Conservation (phyloP, 1,140 invertebrate genomes). For the Lasaia peninsularis region DNA sequence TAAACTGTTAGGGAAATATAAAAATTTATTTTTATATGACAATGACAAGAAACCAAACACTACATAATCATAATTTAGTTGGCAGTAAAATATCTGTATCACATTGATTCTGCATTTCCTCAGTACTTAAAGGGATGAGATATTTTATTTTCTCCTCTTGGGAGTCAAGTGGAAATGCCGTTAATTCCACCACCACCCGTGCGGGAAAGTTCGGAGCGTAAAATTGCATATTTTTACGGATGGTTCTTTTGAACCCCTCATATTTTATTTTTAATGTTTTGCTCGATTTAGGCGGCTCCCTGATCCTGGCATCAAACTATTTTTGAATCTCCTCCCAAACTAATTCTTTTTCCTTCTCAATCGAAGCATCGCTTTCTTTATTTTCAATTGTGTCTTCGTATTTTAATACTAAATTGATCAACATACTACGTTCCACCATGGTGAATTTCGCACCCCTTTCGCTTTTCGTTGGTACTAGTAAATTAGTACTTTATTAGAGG, state of each 20-base stretch:
- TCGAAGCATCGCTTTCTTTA: too few species aligned
- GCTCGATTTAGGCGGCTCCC: background rate
- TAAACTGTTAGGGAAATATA: too few species aligned
- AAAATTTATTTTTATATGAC: too few species aligned
- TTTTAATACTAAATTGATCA: too few species aligned
- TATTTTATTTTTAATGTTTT: constrained; percentile 2
- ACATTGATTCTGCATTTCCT: background rate
- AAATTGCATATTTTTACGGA: background rate
- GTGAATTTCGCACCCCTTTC: too few species aligned
- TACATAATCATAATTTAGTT: too few species aligned
- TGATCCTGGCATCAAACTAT: background rate
- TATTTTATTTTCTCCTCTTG: background rate
- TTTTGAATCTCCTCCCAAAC: background rate
- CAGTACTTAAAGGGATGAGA: background rate
- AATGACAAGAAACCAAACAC: too few species aligned
- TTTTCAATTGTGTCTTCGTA: too few species aligned
- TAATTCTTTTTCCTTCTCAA: background rate
- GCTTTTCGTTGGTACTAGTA: too few species aligned
- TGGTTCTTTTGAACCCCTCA: background rate
- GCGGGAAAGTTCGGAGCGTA: background rate
- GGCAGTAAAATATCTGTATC: background rate
- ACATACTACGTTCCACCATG: too few species aligned
- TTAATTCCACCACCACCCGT: background rate
- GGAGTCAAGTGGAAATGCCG: background rate
- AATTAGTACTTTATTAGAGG: too few species aligned